Percentiles rank a stretch among this genome's conserved stretches.
Conservation (phyloP, 2,113 vertebrate species). For the Theropithecus gelada region DNA sequence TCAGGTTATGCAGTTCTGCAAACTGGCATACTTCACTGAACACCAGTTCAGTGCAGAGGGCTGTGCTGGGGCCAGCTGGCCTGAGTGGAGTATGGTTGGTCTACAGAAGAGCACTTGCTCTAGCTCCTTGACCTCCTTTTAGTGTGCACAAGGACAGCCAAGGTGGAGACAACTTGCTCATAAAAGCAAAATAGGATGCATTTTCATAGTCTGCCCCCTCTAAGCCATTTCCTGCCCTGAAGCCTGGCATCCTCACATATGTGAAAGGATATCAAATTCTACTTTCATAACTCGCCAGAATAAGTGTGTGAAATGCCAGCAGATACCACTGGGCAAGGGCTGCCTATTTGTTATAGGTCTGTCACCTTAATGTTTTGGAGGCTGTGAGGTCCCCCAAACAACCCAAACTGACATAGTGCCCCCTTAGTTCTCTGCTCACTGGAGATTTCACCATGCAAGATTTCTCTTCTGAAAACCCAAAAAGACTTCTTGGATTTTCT, state of each 20-base stretch:
- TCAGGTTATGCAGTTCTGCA: background rate
- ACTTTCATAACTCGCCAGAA: background rate
- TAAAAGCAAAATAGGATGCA: background rate
- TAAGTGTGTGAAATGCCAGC: background rate
- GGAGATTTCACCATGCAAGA: background rate
- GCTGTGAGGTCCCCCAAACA: background rate
- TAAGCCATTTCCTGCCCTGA: background rate
- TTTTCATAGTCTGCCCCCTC: background rate
- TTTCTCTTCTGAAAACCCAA: background rate
- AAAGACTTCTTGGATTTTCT: background rate
- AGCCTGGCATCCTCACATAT: background rate
- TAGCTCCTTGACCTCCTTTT: background rate
- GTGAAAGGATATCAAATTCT: background rate
- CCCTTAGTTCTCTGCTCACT: background rate
- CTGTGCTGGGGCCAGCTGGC: background rate
- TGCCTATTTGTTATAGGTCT: background rate
- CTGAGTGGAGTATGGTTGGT: background rate
- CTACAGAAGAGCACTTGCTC: background rate
- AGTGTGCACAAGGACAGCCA: background rate
- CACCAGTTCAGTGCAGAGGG: background rate
- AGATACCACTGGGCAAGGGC: background rate
- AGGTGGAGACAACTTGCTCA: background rate
- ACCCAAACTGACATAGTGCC: rapidly evolving
- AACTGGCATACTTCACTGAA: background rate
- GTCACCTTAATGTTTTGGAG: background rate